Evolutionary conservation across 2,113 vertebrate genomes (phyloP).

Genomic region (Bujurquina vittata): DNA sequence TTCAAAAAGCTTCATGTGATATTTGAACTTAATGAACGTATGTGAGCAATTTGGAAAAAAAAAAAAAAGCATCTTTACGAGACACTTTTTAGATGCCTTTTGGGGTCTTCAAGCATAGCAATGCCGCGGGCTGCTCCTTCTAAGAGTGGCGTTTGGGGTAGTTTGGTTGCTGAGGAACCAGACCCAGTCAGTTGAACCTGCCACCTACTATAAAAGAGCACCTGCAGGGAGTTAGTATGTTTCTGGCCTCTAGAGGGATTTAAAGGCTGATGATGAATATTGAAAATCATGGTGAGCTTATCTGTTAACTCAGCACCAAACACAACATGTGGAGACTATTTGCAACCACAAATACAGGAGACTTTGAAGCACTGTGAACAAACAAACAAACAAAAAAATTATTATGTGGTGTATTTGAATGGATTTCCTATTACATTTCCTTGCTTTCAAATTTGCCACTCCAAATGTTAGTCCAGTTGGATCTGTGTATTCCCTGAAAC

Average conservation of each 20-base stretch:
- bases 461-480: conserved; percentile 31
- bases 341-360: conserved; percentile 45
- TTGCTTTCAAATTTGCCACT: conserved; percentile 45
- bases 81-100: conserved; percentile 5
- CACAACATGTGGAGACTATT: conserved; percentile 44
- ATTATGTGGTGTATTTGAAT: conserved; percentile 28
- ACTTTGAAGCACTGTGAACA: conserved; percentile 32
- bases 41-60: background rate
- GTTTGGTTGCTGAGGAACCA: background rate
- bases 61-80: conserved; percentile 15
- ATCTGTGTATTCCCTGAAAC: conserved; percentile 62
- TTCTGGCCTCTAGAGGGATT: background rate
- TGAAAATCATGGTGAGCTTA: conserved; percentile 31
- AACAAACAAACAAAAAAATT: conserved; percentile 23
- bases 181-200: background rate
- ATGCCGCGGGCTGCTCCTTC: conserved; percentile 21
- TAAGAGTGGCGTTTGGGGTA: background rate
- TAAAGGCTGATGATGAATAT: conserved; percentile 3
- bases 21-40: background rate
- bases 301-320: conserved; percentile 51
- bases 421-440: conserved; percentile 27
- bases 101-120: conserved; percentile 24
- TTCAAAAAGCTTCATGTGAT: background rate
- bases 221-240: conserved; percentile 7
- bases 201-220: background rate